Percentiles rank a stretch among this genome's conserved stretches.
These are phyloP conservation scores for Procambarus virginalis DNA, from an alignment of 1,140 invertebrate genomes.

Conservation along the genomic window DNA sequence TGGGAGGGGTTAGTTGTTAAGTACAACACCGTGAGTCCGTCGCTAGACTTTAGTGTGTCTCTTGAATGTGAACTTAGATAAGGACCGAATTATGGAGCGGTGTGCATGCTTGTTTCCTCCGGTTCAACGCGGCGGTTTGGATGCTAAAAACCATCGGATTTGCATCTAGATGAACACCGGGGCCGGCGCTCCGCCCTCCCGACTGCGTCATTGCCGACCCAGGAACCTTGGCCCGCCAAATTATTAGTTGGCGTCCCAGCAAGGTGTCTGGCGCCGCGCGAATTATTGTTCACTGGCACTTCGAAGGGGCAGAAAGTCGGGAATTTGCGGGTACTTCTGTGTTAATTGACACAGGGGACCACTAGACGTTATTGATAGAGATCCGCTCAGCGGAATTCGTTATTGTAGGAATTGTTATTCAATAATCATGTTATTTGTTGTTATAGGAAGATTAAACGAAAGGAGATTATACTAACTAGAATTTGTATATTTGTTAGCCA, in stretches of 20 bases:
- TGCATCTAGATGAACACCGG: not conserved
- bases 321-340: too few species aligned
- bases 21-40: not conserved
- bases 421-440: too few species aligned
- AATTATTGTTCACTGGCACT: not conserved
- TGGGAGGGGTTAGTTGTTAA: not conserved
- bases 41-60: not conserved
- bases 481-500: too few species aligned
- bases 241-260: not conserved
- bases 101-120: constrained; percentile 5
- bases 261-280: not conserved
- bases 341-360: too few species aligned
- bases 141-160: not conserved
- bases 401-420: too few species aligned
- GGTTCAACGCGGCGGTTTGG: not conserved
- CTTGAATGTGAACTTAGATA: not conserved
- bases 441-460: too few species aligned
- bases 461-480: too few species aligned
- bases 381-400: too few species aligned
- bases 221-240: not conserved
- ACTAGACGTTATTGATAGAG: too few species aligned
- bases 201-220: not conserved
- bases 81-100: constrained; percentile 2
- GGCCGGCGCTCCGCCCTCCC: not conserved
- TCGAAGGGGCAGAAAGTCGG: too few species aligned